Base-by-base conservation (phyloP, 2,888 invertebrate species). In the Cryptops parisi region DNA sequence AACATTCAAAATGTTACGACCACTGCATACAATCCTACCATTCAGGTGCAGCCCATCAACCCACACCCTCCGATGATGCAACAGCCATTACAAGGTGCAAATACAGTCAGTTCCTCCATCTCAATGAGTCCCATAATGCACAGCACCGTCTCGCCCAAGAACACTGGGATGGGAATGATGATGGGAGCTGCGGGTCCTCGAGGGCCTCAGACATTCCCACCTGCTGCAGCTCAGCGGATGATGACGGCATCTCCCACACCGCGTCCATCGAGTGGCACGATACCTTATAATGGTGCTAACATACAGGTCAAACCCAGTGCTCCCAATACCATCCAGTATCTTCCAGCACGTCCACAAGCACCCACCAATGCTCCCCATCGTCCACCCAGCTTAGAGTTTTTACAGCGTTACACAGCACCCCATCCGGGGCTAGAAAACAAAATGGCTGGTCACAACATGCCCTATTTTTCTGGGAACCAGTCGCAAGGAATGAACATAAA, bases 291-390 rank as follows among this genome's bases (percentile, higher is more conserved):
- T 62, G 81, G 81, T 60, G 79, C 83, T 45, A 93, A 88, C 69
- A 68, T 73, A 52, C 88, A 89, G 72, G 91, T 96, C 24, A 94
- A 94, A 71, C 86, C 94, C 9, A 91, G 87, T 69, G 91, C 94
- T 12, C 94, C 96, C 0, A 96, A 96, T 71, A 96, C 96, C 38
- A 96, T 96, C 67, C 94, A 96, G 74, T 96, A 96, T 76, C 78
- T 94, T 69, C 96, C 96, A 22, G 88, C 91, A 50, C 78, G 91
- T 71, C 87, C 93, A n/a, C 89, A 89, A 67, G 80, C 67, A 49
- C 65, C 68, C 52, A 61, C 62, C 52, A 73, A 76, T 26, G 79
- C 77, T 51, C 83, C 82, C 1, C 74, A 88, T 44, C 83, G 84
- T 9, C 87, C 89, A 3, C 89, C 89, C 40, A 85, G 87, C 70